Evolutionary conservation across 30 jellyfish, hydroid and myxozoan genomes (phyloP), one percentile per base, ranked within the genome.

Genomic region (Cassiopea andromeda): DNA sequence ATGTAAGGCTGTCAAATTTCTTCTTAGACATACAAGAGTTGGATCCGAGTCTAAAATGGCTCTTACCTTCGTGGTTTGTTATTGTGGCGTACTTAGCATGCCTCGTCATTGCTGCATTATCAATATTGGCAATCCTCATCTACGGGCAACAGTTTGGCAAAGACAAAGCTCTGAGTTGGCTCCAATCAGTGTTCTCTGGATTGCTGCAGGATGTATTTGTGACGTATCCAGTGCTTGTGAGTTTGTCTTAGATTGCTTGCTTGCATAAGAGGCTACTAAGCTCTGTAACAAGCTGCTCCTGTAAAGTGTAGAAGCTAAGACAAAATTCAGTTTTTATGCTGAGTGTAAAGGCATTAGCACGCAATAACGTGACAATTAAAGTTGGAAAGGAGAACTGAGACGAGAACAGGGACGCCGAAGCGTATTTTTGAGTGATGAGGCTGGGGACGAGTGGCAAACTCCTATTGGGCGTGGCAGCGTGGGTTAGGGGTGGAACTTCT

Each of bases 71-170:
- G 38, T 87, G 98, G 97, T 96, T 93, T 73, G 58, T 57, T 27
- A 75, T 46, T 58, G 91, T 96, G 19, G 99, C 92, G 7, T 92
- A 87, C 88, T 67, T 78, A 7, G 78, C 68, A 2, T 91, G 99
- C 77, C 84, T 96, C 15, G 72, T 83, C 14, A 66, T 96, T 9
- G 73, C 96, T 1, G 91, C 75, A 1, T 54, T 92, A 7, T 91
- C 99, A 18, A 60, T 92, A 78, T 79, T 96, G 12, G 70, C 91
- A 49, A 90, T 92, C 46, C 87, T 96, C 49, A 91, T 90, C 45
- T 96, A 91, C 80, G 99, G 99, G 46, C 98, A 92, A 77, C 93
- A 92, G 61, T 96, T 96, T 80, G 99, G 99, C 13, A 77, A 84
- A 69, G 92, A 96, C 60, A 86, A 79, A 43, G 96, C 99, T 2